Base-by-base conservation (phyloP, 2,113 vertebrate species). In the Laticauda laticaudata region DNA sequence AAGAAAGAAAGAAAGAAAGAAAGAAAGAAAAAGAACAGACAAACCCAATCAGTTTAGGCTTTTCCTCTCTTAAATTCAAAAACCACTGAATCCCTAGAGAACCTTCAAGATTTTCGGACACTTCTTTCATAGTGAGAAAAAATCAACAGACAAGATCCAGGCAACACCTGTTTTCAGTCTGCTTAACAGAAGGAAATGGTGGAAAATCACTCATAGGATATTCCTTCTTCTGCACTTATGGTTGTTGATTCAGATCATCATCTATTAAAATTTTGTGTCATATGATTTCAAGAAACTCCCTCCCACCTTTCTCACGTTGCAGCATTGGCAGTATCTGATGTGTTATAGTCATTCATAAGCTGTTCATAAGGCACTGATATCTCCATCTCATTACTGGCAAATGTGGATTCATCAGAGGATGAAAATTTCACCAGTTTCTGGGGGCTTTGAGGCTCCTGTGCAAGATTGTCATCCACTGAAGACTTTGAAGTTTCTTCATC, bases 281-380 rank as follows among this genome's bases (percentile, higher is more conserved):
- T 95, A 55, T 56, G 64, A 64, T 29, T 96, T 92, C 87, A 94
- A 91, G 93, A 94, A 95, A 94, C 29, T 81, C 93, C 14, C 69
- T 39, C 75, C 75, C 8, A 23, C 12, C 3, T 51, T 88, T 1
- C n/a, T 98, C 98, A 98, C 53, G 97, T 97, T 96, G 97, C 96
- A 89, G 95, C 96, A 45, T 98, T 97, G n/a, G 97, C 98, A 90
- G 98, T 98, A 92, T 97, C 98, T 51, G 98, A 98, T 94, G 98
- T 98, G 10, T 98, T 98, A 91, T 99, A 99, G 57, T 99, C 98
- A 57, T 99, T 99, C 87, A 98, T 98, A 5, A 99, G 98, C 93
- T 98, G 98, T 93, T 99, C 99, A 0, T 99, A 99, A 86, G 99
- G 99, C 97, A 98, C 98, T 5, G 97, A 97, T 91, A 98, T 97